phyloP scores from a whole-genome alignment of 2,888 invertebrate genomes.

The Heliothis peltigera region DNA sequence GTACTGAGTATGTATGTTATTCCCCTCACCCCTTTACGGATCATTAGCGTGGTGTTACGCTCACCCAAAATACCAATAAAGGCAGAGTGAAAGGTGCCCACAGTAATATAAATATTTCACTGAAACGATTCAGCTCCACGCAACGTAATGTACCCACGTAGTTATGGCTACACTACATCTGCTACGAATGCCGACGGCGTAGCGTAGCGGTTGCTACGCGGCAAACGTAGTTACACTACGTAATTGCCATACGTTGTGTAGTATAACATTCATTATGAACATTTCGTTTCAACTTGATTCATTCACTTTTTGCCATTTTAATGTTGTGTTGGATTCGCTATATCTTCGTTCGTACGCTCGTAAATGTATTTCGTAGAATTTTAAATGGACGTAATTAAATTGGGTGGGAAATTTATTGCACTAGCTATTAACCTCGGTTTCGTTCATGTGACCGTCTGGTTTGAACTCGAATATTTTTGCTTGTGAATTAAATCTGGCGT shows the following conservation, averaged over 20 bases:
- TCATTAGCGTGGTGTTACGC: conserved; percentile 45
- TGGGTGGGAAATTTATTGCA: conserved; percentile 58
- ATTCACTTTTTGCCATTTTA: conserved; percentile 43
- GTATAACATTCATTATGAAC: conserved; percentile 43
- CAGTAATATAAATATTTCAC: conserved; percentile 53
- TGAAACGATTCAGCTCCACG: conserved; percentile 36
- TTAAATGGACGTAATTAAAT: conserved; percentile 59
- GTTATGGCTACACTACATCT: conserved; percentile 48
- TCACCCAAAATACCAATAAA: conserved; percentile 42
- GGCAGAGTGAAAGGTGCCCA: conserved; percentile 43
- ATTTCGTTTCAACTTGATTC: conserved; percentile 48
- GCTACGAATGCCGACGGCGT: conserved; percentile 57
- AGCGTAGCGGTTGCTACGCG: conserved; percentile 51
- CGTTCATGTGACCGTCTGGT: conserved; percentile 40
- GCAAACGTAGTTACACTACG: conserved; percentile 33
- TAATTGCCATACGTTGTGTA: conserved; percentile 48
- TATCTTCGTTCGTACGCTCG: conserved; percentile 45
- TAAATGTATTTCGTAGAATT: conserved; percentile 57
- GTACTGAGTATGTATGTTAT: conserved; percentile 3
- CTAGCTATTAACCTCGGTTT: conserved; percentile 53
- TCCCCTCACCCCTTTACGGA: conserved; percentile 24
- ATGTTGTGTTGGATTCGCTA: conserved; percentile 30
- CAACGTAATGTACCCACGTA: conserved; percentile 46
- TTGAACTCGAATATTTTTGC: conserved; percentile 34
- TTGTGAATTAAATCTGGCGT: conserved; percentile 19